These are phyloP conservation scores for Halcyon smyrnensis DNA, from an alignment of 2,797 vertebrate species.

Conservation along the genomic window DNA sequence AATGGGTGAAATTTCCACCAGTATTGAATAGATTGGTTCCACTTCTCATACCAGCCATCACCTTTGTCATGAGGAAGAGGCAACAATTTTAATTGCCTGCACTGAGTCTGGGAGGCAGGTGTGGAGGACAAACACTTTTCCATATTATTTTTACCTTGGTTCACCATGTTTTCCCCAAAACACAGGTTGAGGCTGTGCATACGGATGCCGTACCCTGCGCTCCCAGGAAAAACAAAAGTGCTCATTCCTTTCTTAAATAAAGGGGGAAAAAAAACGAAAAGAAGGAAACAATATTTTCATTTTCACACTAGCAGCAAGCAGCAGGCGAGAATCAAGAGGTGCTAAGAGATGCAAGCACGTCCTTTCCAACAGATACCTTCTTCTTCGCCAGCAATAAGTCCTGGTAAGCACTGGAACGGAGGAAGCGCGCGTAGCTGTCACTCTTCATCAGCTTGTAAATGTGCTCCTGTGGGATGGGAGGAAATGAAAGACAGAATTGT, in stretches of 20 bases:
- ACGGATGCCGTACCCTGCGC: background rate
- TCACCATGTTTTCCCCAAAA: background rate
- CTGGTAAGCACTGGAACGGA: constrained; percentile 94
- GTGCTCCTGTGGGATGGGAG: constrained; percentile 87
- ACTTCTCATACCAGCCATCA: background rate
- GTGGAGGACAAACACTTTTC: background rate
- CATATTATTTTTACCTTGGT: background rate
- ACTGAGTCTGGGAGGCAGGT: background rate
- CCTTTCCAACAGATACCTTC: constrained; percentile 88
- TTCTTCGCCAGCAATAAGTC: constrained; percentile 93
- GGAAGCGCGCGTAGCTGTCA: constrained; percentile 96
- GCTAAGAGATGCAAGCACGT: constrained; percentile 76
- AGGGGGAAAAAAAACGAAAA: constrained; percentile 10
- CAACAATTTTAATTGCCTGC: background rate
- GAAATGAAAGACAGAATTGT: constrained; percentile 60
- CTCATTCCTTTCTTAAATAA: constrained; percentile 56
- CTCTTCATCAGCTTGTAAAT: constrained; percentile 99
- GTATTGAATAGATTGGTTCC: background rate
- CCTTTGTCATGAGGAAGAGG: background rate
- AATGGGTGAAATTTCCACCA: background rate
- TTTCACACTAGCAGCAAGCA: constrained; percentile 81
- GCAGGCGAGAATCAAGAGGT: constrained; percentile 77
- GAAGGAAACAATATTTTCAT: constrained; percentile 65
- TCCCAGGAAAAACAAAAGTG: constrained; percentile 26
- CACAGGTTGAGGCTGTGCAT: background rate